Conservation (phyloP, 2,888 invertebrate genomes). For the Ichneumoninae sp. region DNA sequence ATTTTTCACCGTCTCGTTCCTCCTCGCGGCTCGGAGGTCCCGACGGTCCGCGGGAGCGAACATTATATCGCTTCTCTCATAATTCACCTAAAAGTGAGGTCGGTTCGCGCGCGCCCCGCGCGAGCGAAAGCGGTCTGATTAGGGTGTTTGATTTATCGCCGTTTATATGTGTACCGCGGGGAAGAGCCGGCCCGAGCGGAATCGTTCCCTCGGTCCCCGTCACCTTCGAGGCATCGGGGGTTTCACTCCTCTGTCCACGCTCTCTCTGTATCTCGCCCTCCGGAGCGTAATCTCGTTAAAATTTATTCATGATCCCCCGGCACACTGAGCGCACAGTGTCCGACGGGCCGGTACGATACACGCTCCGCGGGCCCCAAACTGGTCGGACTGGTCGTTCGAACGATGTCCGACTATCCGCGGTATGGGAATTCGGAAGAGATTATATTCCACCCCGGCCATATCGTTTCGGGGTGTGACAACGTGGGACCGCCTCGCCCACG, state of each 20-base stretch:
- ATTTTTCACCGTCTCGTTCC: not conserved
- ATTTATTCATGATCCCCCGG: slow-evolving; percentile 78
- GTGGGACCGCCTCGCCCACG: slow-evolving; percentile 62
- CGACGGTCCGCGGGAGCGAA: slow-evolving; percentile 51
- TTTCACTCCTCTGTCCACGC: slow-evolving; percentile 48
- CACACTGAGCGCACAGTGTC: slow-evolving; percentile 20
- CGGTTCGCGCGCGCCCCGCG: slow-evolving; percentile 57
- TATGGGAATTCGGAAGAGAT: slow-evolving; percentile 68
- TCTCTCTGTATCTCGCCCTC: slow-evolving; percentile 53
- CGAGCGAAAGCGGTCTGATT: slow-evolving; percentile 78
- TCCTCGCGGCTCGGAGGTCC: slow-evolving; percentile 23
- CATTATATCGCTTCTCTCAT: slow-evolving; percentile 70
- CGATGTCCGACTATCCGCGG: slow-evolving; percentile 72
- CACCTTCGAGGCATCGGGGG: slow-evolving; percentile 46
- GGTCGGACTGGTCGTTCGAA: slow-evolving; percentile 70
- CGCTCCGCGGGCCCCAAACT: slow-evolving; percentile 61
- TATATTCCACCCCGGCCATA: slow-evolving; percentile 61
- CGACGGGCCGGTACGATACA: slow-evolving; percentile 65
- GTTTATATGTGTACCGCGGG: slow-evolving; percentile 70
- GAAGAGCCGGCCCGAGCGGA: slow-evolving; percentile 23
- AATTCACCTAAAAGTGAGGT: slow-evolving; percentile 77
- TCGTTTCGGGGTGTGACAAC: slow-evolving; percentile 64
- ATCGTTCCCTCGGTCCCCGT: slow-evolving; percentile 40
- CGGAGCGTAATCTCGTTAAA: slow-evolving; percentile 76
- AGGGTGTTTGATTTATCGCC: slow-evolving; percentile 78